Evolutionary conservation across 1,140 invertebrate species (phyloP).

Genomic region (Galleria mellonella): DNA sequence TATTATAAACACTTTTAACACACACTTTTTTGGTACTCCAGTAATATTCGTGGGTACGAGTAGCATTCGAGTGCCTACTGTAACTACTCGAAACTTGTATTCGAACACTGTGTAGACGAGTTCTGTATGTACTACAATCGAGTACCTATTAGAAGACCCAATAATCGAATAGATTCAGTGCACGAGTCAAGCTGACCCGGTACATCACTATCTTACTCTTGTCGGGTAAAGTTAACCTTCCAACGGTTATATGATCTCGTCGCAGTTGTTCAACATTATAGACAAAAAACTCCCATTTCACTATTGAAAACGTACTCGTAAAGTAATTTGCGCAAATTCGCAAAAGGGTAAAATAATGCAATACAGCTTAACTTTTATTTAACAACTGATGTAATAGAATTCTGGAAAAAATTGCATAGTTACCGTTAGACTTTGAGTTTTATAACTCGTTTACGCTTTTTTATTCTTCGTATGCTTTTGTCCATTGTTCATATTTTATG

Average conservation of each 20-base stretch:
- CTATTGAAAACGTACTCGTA: conserved; percentile 54
- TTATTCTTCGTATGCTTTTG: background rate
- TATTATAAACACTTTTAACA: no score
- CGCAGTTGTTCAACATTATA: conserved; percentile 46
- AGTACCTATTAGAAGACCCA: no score
- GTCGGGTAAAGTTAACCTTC: conserved; percentile 30
- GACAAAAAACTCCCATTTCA: conserved; percentile 44
- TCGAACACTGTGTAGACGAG: no score
- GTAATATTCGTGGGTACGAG: no score
- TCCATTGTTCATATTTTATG: no score
- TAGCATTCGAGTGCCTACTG: no score
- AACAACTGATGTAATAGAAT: conserved; percentile 43
- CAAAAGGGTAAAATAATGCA: conserved; percentile 61
- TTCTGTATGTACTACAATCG: no score
- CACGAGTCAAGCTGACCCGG: no score
- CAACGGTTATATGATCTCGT: conserved; percentile 24
- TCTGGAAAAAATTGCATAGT: conserved; percentile 25
- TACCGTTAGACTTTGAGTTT: conserved; percentile 46
- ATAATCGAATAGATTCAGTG: no score
- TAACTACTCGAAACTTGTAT: no score
- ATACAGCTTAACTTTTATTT: conserved; percentile 43
- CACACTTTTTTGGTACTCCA: no score
- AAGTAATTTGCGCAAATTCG: conserved; percentile 71
- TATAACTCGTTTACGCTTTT: conserved; percentile 27
- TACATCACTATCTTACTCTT: no score